These are phyloP conservation scores for Orycteropus afer DNA, from an alignment of 2,113 vertebrate species.

Conservation along the genomic window DNA sequence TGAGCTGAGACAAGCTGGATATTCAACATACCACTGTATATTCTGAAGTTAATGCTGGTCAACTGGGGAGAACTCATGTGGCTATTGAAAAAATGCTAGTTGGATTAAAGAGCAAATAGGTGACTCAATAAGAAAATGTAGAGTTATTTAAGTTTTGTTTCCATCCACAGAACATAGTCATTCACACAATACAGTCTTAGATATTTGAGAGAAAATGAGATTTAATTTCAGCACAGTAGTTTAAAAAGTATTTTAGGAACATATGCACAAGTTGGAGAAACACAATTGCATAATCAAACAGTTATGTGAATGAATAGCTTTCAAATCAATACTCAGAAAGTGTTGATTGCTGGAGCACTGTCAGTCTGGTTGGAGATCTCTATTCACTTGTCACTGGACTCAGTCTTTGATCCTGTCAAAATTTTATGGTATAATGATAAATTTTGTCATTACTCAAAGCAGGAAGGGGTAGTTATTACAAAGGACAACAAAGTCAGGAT, in stretches of 20 bases:
- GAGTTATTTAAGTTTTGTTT: background rate
- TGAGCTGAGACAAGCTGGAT: background rate
- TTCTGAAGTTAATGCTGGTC: background rate
- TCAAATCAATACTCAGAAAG: background rate
- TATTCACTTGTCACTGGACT: background rate
- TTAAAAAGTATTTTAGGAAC: conserved; percentile 4
- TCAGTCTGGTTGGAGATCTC: background rate
- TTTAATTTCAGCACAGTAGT: too few species aligned
- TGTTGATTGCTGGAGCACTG: background rate
- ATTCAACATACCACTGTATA: background rate
- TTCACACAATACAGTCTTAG: background rate
- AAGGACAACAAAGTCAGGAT: conserved; percentile 5
- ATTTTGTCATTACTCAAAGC: background rate
- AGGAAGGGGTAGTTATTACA: background rate
- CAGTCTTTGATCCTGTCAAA: conserved; percentile 31
- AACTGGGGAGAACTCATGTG: background rate
- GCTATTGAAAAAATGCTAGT: background rate
- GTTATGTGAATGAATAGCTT: background rate
- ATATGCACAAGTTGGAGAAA: background rate
- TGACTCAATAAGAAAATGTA: background rate
- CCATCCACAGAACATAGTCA: background rate
- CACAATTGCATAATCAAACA: background rate
- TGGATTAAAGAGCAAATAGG: background rate
- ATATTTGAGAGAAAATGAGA: background rate
- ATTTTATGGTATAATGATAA: background rate